Percentiles rank a stretch among this genome's conserved stretches.
phyloP scores from a whole-genome alignment of 2,797 vertebrate genomes.

The Dermochelys coriacea region DNA sequence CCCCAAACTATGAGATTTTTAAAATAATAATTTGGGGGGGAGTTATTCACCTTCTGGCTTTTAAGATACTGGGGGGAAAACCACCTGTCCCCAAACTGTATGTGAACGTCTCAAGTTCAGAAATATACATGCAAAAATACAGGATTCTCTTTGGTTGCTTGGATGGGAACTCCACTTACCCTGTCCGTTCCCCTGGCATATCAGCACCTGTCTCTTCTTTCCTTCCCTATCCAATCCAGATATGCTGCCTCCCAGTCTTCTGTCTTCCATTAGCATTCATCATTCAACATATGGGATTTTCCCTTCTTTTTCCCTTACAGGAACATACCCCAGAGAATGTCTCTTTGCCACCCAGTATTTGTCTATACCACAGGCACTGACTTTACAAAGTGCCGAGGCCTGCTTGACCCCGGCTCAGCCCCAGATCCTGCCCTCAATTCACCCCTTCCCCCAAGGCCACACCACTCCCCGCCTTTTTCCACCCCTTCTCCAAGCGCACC shows the following conservation, averaged over 20 bases:
- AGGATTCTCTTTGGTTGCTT: background rate
- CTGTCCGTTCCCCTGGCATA: background rate
- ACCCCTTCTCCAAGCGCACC: too few relatives aligned
- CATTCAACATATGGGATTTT: background rate
- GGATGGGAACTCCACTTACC: background rate
- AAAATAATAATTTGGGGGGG: background rate
- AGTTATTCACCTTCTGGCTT: background rate
- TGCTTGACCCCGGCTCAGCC: too few relatives aligned
- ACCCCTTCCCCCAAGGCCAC: too few relatives aligned
- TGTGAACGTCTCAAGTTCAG: background rate
- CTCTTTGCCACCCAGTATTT: background rate
- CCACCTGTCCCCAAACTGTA: background rate
- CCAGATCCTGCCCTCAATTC: too few relatives aligned
- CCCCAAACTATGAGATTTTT: background rate
- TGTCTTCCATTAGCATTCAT: background rate
- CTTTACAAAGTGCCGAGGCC: too few relatives aligned
- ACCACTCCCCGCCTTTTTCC: too few relatives aligned
- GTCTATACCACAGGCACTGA: background rate
- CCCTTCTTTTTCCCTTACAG: background rate
- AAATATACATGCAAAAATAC: background rate
- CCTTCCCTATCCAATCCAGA: background rate
- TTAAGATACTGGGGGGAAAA: accelerated
- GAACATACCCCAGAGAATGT: background rate
- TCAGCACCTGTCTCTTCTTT: background rate
- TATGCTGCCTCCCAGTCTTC: background rate